Conservation (phyloP, 2,797 vertebrate species). For the Chrysocyon brachyurus region DNA sequence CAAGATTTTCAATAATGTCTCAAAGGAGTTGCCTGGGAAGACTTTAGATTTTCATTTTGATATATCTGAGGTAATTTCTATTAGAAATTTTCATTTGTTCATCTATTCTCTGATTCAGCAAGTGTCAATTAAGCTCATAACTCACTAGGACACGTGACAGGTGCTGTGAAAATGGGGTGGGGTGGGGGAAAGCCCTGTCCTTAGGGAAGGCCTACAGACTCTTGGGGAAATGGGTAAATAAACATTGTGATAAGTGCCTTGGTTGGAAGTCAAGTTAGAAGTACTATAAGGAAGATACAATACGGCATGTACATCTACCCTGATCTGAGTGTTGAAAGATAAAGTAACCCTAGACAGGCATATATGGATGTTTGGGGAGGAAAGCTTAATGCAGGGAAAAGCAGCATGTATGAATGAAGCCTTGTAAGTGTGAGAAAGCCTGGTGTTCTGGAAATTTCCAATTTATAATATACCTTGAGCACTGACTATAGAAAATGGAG, state of each 20-base stretch:
- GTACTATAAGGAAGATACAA: background rate
- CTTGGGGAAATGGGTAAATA: background rate
- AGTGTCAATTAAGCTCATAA: background rate
- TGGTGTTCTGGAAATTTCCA: background rate
- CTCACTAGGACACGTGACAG: background rate
- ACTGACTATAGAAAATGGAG: background rate
- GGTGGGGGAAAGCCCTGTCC: fast-evolving
- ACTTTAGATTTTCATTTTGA: slow-evolving; percentile 99
- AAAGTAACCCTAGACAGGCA: background rate
- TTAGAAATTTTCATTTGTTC: slow-evolving; percentile 9
- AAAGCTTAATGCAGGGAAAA: background rate
- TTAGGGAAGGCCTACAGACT: background rate
- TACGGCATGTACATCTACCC: background rate
- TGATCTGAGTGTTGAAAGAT: background rate
- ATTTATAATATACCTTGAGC: too few species aligned
- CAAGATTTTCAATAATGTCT: slow-evolving; percentile 98
- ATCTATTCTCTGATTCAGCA: background rate
- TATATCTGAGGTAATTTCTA: slow-evolving; percentile 96
- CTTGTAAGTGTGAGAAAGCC: background rate
- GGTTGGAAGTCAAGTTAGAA: background rate
- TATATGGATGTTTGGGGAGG: background rate
- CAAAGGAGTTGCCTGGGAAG: slow-evolving; percentile 98
- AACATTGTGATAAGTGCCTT: background rate
- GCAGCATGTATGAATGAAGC: background rate
- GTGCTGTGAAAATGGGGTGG: background rate